phyloP scores from a whole-genome alignment of 2,113 vertebrate species.

The Opisthocomus hoazin region DNA sequence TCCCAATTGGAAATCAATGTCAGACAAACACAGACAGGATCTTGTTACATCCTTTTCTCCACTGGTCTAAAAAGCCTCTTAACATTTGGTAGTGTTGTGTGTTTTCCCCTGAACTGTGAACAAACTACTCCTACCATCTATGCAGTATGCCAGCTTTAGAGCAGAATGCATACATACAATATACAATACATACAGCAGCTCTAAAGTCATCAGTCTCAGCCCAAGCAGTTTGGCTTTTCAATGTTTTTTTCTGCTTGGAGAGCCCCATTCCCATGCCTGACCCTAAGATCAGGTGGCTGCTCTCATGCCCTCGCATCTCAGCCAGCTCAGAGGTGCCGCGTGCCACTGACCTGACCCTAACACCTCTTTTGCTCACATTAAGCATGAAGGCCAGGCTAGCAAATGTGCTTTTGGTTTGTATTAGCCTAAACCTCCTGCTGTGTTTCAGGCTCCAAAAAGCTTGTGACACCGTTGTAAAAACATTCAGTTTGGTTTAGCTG shows the following conservation, averaged over 20 bases:
- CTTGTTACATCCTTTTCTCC: not conserved
- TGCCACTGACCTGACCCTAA: not conserved
- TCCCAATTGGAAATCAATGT: constrained; percentile 34
- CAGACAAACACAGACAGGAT: not conserved
- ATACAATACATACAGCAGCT: not conserved
- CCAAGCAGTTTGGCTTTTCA: not conserved
- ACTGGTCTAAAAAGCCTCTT: not conserved
- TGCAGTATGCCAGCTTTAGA: not conserved
- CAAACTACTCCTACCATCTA: not conserved
- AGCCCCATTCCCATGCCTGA: not conserved
- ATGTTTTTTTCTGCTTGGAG: not conserved
- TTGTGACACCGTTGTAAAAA: not conserved
- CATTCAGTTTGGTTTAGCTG: not conserved
- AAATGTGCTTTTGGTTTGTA: not conserved
- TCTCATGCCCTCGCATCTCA: not conserved
- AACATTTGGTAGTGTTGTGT: not conserved
- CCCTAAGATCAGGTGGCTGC: not conserved
- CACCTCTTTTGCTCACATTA: not conserved
- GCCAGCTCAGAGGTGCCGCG: not conserved
- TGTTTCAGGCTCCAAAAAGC: not conserved
- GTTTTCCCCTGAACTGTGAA: not conserved
- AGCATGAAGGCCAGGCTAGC: not conserved
- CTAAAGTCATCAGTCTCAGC: not conserved
- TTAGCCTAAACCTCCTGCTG: not conserved
- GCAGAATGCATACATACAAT: not conserved